Conservation (phyloP, 2,113 vertebrate species). For the Tautogolabrus adspersus region DNA sequence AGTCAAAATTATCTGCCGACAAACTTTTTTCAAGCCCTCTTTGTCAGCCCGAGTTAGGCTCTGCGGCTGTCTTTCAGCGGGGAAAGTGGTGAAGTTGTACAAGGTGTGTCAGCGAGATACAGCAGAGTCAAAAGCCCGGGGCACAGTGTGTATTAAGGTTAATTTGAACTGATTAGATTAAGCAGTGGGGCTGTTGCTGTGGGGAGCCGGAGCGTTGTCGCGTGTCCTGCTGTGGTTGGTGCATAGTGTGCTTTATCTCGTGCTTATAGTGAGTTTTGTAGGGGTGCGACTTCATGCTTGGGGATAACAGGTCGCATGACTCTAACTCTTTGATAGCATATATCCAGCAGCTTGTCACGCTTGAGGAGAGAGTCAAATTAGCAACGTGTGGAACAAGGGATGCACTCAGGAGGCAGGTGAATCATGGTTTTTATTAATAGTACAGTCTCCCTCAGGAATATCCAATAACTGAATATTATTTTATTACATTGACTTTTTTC, state of each 20-base stretch:
- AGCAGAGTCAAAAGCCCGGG: conserved; percentile 69
- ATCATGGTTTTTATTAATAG: conserved; percentile 41
- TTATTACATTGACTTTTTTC: conserved; percentile 30
- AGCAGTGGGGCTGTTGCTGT: conserved; percentile 70
- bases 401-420: conserved; percentile 17
- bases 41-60: conserved; percentile 61
- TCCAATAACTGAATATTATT: conserved; percentile 25
- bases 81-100: conserved; percentile 59
- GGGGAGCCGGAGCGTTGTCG: conserved; percentile 49
- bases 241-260: conserved; percentile 47
- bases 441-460: conserved; percentile 28
- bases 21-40: conserved; percentile 62
- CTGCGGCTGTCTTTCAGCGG: conserved; percentile 61
- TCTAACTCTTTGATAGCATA: conserved; percentile 53
- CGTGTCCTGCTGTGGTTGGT: conserved; percentile 56
- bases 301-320: conserved; percentile 49
- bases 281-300: conserved; percentile 52
- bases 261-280: conserved; percentile 39
- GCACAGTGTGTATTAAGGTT: conserved; percentile 76
- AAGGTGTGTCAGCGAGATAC: conserved; percentile 78
- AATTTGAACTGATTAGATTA: conserved; percentile 83
- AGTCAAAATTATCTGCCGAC: conserved; percentile 46
- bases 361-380: conserved; percentile 62
- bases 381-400: conserved; percentile 44
- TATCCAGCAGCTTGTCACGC: conserved; percentile 58